Base-by-base conservation (phyloP, 2,888 invertebrate species). In the Stenichneumon culpator region DNA sequence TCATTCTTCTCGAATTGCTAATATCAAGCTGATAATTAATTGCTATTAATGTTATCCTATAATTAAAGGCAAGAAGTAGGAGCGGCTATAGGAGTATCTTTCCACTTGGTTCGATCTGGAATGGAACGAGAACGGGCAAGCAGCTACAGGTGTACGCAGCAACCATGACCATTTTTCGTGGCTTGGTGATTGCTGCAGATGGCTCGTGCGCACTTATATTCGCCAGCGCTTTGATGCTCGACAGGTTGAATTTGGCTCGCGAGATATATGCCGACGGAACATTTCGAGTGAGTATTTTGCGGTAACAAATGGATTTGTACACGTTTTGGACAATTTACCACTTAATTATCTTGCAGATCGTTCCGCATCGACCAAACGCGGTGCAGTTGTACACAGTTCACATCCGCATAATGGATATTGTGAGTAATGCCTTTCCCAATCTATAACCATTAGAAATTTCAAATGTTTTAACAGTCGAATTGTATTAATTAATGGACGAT, bases 211-310 rank as follows among this genome's bases (percentile, higher is more conserved):
- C 77, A 1, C 32, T 84, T 14, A 47, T 86, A 50, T 86, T 86
- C 65, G 44, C 75, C 16, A 86, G 72, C 25, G 72, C 81, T 11
- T 19, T 60, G 47, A 19, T 86, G 54, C 32, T 79, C 47, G 57
- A 52, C 16, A 70, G 52, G 19, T 19, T 86, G 5, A 69, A 79
- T 16, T 69, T 50, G 7, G 73, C 72, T 16, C 14, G 28, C 5
- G 83, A 65, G 22, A 65, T 79, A n/a, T 84, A 68, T 25, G 82
- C 83, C 14, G 81, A 83, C 47, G 86, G 86, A 47, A 83, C 83
- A 25, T 86, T 86, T 50, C 60, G 72, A n/a, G 86, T 86, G 78
- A 69, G 25, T 36, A 22, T 5, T 57, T 52, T 50, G 44, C 2
- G 19, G n/a, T n/a, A 52, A 32, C 36, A 11, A 79, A 69, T 69